Conservation (phyloP, 2,797 vertebrate species). For the Harpagifer antarcticus region DNA sequence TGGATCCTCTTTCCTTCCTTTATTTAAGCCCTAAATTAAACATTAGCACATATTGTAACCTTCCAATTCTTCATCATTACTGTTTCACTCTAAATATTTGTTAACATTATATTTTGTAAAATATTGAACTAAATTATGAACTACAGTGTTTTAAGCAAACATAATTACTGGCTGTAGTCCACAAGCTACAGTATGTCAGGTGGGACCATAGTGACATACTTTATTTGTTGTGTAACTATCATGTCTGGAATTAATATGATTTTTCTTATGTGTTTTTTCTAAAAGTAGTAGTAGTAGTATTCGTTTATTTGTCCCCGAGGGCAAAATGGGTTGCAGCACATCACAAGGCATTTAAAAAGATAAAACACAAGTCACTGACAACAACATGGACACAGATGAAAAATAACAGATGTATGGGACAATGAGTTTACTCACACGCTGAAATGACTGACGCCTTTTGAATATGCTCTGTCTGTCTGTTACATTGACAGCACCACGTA, state of each 20-base stretch:
- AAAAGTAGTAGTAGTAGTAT: no score
- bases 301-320: no score
- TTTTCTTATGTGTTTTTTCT: not conserved
- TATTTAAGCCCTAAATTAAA: not conserved
- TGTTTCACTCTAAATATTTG: not conserved
- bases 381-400: no score
- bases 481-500: constrained; percentile 12
- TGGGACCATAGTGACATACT: not conserved
- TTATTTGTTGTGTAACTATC: no score
- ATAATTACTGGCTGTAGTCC: not conserved
- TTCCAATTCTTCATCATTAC: not conserved
- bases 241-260: not conserved
- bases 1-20: not conserved
- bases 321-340: no score
- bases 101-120: not conserved
- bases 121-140: not conserved
- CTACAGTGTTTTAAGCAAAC: no score
- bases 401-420: no score
- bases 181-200: not conserved
- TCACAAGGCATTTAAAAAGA: no score
- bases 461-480: constrained; percentile 21
- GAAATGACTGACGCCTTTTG: constrained; percentile 42
- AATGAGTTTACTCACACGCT: not conserved
- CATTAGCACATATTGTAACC: not conserved
- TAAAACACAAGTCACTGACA: no score